Evolutionary conservation across 2,888 invertebrate species (phyloP), one percentile per base, ranked within the genome.

Genomic region (Agrochola litura): DNA sequence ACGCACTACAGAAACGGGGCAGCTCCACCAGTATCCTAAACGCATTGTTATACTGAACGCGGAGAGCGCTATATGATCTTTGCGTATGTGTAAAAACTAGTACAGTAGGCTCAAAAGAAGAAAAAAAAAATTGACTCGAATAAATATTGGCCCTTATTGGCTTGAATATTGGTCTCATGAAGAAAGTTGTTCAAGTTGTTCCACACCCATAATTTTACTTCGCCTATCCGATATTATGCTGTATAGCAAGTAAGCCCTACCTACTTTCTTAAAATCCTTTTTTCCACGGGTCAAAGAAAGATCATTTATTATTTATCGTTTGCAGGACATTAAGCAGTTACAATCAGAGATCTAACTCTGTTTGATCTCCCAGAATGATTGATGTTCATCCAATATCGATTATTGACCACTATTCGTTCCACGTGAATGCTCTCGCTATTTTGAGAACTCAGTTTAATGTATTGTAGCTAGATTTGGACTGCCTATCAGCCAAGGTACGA

Each of bases 321-420:
- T 54, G 16, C 5, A 19, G 6, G 10, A 67, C 41, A 73, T 63
- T 56, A 46, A 58, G 14, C 6, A 58, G 63, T 52, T 9, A 30
- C 22, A 52, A 65, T 56, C 56, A 69, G 68, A 66, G 30, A 60
- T 70, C 22, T 30, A 82, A 58, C 19, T 65, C 49, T 25, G 30
- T 76, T 82, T 68, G 71, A 82, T 81, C 41, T 75, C 58, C n/a
- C 37, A 60, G 56, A 76, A 71, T 82, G 81, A 81, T 81, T 82
- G 81, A 82, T 82, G 83, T 61, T 63, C 46, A 71, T 75, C 25
- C 61, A 41, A 6, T 49, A 54, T 65, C 76, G 64, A 76, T 76
- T 69, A 25, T 37, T 64, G 76, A 67, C 75, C 76, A 41, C 56
- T 61, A 22, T 52, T 30, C 6, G 16, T 80, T 74, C 67, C 75